Evolutionary conservation across 2,888 invertebrate genomes (phyloP).

Genomic region (Taenaris catops): DNA sequence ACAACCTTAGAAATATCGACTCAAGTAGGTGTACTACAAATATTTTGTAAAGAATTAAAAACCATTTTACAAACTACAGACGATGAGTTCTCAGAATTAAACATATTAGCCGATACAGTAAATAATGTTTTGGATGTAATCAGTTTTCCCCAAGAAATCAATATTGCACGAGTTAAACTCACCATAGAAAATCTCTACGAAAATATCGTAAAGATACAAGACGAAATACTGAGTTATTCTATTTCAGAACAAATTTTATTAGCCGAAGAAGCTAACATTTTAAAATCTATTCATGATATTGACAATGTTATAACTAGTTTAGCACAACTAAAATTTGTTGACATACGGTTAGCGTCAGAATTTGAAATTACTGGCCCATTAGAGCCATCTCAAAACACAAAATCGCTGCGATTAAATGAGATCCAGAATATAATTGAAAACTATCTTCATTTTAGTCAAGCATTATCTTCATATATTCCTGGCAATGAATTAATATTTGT

Average conservation of each 20-base stretch:
- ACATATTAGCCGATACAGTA: conserved; percentile 37
- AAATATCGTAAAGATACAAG: conserved; percentile 45
- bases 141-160: conserved; percentile 43
- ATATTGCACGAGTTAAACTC: conserved; percentile 43
- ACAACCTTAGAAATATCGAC: conserved; percentile 53
- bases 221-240: conserved; percentile 51
- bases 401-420: no score
- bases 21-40: conserved; percentile 44
- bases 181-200: conserved; percentile 51
- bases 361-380: no score
- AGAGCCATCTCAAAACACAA: no score
- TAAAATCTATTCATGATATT: conserved; percentile 51
- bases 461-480: conserved; percentile 38
- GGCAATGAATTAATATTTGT: conserved; percentile 45
- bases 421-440: conserved; percentile 48
- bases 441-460: conserved; percentile 45
- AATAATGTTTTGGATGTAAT: conserved; percentile 45
- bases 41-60: conserved; percentile 47
- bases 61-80: conserved; percentile 16
- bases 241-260: conserved; percentile 35
- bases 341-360: conserved; percentile 45
- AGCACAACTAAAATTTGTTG: conserved; percentile 56
- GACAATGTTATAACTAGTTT: conserved; percentile 31
- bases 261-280: conserved; percentile 47
- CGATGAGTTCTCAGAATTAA: conserved; percentile 26